phyloP scores from a whole-genome alignment of 2,113 vertebrate genomes.

The Junco hyemalis region DNA sequence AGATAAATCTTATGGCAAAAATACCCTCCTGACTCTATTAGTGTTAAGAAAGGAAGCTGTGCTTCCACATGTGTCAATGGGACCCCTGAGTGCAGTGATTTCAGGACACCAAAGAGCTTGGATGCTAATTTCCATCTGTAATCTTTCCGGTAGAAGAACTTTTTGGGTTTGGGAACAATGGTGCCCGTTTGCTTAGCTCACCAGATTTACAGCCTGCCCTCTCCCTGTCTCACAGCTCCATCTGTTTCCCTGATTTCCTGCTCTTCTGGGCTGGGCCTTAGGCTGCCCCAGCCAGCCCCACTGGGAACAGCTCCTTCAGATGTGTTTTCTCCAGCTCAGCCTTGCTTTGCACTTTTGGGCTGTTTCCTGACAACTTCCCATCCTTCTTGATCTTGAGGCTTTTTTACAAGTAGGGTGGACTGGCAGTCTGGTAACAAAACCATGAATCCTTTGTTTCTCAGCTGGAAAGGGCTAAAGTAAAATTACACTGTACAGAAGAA shows the following conservation, averaged over 20 bases:
- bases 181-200: not conserved
- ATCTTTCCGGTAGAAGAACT: not conserved
- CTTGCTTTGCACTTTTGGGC: not conserved
- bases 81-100: not conserved
- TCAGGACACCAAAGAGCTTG: not conserved
- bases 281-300: not conserved
- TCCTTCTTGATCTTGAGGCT: not conserved
- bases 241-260: constrained; percentile 62
- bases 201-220: not conserved
- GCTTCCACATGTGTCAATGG: not conserved
- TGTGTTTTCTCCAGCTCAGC: not conserved
- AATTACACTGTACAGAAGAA: not conserved
- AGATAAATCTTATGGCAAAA: not conserved
- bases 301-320: not conserved
- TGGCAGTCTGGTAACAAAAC: not conserved
- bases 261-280: not conserved
- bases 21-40: not conserved
- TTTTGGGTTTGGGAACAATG: constrained; percentile 2
- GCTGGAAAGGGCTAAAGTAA: not conserved
- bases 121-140: not conserved
- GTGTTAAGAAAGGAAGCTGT: not conserved
- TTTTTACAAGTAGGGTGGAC: not conserved
- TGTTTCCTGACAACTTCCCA: constrained; percentile 6
- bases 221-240: not conserved
- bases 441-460: not conserved